Base-by-base conservation (phyloP, 2,113 vertebrate genomes). In the Lonchura striata region DNA sequence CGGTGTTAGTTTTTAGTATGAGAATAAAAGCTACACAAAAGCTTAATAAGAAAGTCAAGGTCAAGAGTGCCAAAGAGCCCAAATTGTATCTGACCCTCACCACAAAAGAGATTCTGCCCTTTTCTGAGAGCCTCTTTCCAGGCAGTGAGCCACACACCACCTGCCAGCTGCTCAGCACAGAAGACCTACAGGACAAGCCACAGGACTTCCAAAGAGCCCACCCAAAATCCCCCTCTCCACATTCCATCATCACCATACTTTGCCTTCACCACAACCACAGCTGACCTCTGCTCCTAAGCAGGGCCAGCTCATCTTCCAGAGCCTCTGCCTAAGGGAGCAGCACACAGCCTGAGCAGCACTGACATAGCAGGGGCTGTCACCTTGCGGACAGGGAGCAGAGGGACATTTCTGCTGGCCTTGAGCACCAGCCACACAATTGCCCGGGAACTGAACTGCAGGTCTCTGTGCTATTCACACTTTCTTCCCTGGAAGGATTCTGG, bases 291-390 rank as follows among this genome's bases (percentile, higher is more conserved):
- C 49, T 68, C 49, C 71, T n/a, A 9, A 59, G 27, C 35, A 82
- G 8, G 5, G 17, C 15, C 70, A 61, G 33, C 64, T 42, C 49
- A 15, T 57, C 54, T 25, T 68, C 28, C 18, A 44, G 9, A 82
- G 37, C 11, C 61, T 24, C 76, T 30, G 53, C 20, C 61, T 31
- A 16, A 49, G 15, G 35, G 6, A 42, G 11, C n/a, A 75, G 44
- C 69, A 56, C 75, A 46, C 28, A 69, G 41, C 50, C 15, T 61
- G 35, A 49, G 35, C 71, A 66, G 37, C 4, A 42, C 33, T 15
- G 22, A 68, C 10, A 64, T 0, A 21, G 10, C 24, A 11, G 28
- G 28, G 15, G 4, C 42, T 37, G 2, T 11, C 46, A 7, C 23
- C 72, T 3, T 23, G 35, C n/a, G 46, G 11, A 31, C 71, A 74